A percentile compares a stretch with the other conserved stretches of the same genome.
Conservation (phyloP, 2,888 invertebrate genomes). For the Ormyrus pomaceus region DNA sequence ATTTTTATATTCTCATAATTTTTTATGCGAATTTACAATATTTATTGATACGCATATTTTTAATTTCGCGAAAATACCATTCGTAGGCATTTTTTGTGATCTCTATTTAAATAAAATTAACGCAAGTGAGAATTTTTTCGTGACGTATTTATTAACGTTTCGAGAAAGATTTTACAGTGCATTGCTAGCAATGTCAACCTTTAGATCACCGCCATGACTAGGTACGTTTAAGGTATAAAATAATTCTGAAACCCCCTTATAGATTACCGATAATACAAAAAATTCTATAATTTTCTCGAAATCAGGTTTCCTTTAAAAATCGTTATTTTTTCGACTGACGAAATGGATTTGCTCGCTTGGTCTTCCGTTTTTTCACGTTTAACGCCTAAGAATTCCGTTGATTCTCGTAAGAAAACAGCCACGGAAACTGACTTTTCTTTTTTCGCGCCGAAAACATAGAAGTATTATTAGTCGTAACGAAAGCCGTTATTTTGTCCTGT, state of each 20-base stretch:
- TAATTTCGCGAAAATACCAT: constrained; percentile 14
- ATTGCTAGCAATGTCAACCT: too few species aligned
- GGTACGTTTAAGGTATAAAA: too few species aligned
- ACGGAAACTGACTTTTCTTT: not conserved
- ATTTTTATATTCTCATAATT: constrained; percentile 45
- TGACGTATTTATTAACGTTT: too few species aligned
- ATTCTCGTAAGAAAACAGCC: not conserved
- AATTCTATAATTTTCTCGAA: too few species aligned
- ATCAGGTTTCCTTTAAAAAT: too few species aligned
- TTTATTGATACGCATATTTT: constrained; percentile 20
- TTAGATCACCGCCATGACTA: too few species aligned
- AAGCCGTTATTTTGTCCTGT: constrained; percentile 20
- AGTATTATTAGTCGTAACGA: constrained; percentile 24
- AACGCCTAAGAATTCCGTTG: constrained; percentile 6
- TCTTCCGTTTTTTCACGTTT: constrained; percentile 23
- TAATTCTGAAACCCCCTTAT: too few species aligned
- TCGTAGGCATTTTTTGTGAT: constrained; percentile 32
- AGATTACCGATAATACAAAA: too few species aligned
- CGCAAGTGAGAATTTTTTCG: not conserved
- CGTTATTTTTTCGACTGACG: not conserved
- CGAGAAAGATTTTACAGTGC: too few species aligned
- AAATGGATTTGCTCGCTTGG: constrained; percentile 18
- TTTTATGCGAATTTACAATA: constrained; percentile 36
- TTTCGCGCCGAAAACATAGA: constrained; percentile 12
- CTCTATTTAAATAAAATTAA: constrained; percentile 19